Conservation (phyloP, 2,797 vertebrate genomes). For the Bovichtus diacanthus region DNA sequence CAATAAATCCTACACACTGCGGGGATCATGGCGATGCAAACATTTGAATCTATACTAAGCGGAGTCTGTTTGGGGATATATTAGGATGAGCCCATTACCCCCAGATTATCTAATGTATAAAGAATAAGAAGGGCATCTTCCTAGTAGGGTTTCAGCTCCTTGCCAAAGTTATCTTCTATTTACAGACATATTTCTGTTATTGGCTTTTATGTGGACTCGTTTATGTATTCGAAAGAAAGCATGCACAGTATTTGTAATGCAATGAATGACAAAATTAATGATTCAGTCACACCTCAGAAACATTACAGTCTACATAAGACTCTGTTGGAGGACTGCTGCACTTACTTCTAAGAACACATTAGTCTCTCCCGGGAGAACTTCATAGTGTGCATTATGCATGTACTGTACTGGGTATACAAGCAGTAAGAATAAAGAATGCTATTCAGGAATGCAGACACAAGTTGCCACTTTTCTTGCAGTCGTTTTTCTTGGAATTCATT, state of each 20-base stretch:
- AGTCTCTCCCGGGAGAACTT: slow-evolving; percentile 27
- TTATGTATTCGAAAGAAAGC: background rate
- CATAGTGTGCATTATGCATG: slow-evolving; percentile 53
- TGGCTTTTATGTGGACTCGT: background rate
- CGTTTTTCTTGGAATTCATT: background rate
- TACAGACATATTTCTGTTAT: background rate
- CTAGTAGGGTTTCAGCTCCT: no score
- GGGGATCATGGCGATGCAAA: background rate
- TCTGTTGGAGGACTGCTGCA: background rate
- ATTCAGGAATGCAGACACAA: slow-evolving; percentile 12
- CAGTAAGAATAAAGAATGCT: slow-evolving; percentile 2
- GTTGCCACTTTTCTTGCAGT: background rate
- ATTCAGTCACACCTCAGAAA: slow-evolving; percentile 23
- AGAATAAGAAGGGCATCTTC: no score
- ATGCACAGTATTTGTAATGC: background rate
- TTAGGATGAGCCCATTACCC: background rate
- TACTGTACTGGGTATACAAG: background rate
- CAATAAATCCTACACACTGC: background rate
- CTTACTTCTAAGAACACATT: slow-evolving; percentile 31
- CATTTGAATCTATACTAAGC: background rate
- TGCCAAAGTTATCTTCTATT: background rate
- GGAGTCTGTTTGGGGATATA: no score
- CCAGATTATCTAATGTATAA: background rate
- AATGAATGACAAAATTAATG: slow-evolving; percentile 29
- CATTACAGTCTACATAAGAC: background rate